Conservation (phyloP, 2,797 vertebrate species). For the Hapalemur alaotrensis region DNA sequence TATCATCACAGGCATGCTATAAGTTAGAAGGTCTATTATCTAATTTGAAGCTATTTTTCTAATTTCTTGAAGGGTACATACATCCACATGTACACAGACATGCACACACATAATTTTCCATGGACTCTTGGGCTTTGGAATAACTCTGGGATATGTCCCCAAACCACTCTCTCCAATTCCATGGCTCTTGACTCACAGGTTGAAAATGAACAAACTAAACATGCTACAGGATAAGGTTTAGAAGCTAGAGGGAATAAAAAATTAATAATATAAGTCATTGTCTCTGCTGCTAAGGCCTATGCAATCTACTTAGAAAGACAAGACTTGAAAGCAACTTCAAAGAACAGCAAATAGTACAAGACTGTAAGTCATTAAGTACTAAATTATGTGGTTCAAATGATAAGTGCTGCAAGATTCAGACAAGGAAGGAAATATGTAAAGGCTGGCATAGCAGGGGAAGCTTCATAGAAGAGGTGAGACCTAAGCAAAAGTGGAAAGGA, state of each 20-base stretch:
- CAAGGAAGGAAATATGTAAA: not conserved
- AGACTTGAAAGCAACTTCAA: constrained; percentile 38
- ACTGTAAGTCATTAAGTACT: not conserved
- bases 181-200: not conserved
- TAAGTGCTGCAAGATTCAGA: not conserved
- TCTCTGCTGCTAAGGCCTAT: not conserved
- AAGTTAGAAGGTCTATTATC: not conserved
- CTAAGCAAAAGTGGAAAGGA: not conserved
- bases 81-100: not conserved
- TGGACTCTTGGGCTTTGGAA: not conserved
- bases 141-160: not conserved
- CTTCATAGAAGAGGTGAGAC: not conserved
- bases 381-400: not conserved
- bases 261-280: constrained; percentile 16
- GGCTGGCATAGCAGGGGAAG: not conserved
- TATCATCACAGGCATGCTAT: not conserved
- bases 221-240: not conserved
- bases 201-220: constrained; percentile 32
- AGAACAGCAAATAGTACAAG: not conserved
- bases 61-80: not conserved
- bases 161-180: not conserved
- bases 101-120: not conserved
- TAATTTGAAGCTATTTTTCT: not conserved
- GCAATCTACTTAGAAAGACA: constrained; percentile 33
- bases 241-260: constrained; percentile 13